Percentiles rank a stretch among this genome's conserved stretches.
phyloP scores from a whole-genome alignment of 2,888 invertebrate species.

The Sarcophaga carnaria region DNA sequence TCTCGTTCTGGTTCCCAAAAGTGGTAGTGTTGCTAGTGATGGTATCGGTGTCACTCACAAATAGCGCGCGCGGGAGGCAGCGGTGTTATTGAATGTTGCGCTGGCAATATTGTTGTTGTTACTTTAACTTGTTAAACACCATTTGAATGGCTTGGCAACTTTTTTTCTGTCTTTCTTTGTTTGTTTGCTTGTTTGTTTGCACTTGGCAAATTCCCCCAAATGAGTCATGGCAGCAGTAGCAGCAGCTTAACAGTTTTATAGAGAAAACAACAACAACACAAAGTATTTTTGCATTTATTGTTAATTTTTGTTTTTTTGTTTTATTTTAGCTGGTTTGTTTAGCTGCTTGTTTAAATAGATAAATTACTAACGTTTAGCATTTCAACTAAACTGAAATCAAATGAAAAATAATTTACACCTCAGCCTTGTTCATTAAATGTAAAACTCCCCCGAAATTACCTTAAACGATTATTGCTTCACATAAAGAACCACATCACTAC shows the following conservation, averaged over 20 bases:
- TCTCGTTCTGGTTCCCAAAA: neutral
- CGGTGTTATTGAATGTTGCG: conserved; percentile 12
- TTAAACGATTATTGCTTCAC: too few species aligned
- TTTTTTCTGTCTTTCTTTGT: too few species aligned
- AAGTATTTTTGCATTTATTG: conserved; percentile 21
- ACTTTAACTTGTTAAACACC: conserved; percentile 48
- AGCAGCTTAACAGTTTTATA: neutral
- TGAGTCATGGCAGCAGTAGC: conserved; percentile 50
- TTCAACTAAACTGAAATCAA: too few species aligned
- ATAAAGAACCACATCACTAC: too few species aligned
- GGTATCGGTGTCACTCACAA: neutral
- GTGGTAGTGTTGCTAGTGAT: neutral
- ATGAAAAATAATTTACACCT: too few species aligned
- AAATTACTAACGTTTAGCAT: too few species aligned
- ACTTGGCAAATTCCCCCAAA: conserved; percentile 55
- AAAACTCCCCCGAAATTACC: too few species aligned
- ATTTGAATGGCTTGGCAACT: neutral
- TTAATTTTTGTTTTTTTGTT: conserved; percentile 14
- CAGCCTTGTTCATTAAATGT: too few species aligned
- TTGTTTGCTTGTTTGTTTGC: conserved; percentile 20
- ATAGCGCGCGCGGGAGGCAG: neutral
- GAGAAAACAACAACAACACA: neutral
- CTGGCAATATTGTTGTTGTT: conserved; percentile 11
- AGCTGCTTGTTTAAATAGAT: too few species aligned
- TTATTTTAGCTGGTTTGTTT: neutral